These are phyloP conservation scores for Henicopernis longicauda DNA, from an alignment of 2,113 vertebrate genomes.

Conservation along the genomic window DNA sequence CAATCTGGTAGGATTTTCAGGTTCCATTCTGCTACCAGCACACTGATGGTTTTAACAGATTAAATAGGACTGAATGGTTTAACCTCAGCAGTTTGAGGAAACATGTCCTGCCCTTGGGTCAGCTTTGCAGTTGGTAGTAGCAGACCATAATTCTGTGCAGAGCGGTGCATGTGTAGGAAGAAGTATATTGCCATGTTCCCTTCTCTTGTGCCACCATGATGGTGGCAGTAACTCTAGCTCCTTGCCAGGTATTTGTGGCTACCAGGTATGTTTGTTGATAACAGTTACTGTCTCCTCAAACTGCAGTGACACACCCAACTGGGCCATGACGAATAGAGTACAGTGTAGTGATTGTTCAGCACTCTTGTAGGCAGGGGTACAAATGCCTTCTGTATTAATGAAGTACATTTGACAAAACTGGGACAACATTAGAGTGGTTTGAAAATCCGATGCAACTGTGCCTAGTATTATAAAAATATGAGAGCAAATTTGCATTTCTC, in stretches of 20 bases:
- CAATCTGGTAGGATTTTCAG: conserved; percentile 28
- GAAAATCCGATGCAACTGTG: background rate
- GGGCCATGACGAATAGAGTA: accelerated
- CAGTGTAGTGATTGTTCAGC: background rate
- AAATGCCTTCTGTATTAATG: background rate
- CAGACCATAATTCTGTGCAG: background rate
- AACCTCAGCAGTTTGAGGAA: background rate
- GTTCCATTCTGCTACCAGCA: background rate
- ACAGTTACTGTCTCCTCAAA: background rate
- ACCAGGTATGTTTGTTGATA: background rate
- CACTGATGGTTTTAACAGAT: background rate
- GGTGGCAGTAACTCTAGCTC: background rate
- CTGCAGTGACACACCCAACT: background rate
- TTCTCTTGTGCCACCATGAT: background rate
- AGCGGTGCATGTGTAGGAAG: background rate
- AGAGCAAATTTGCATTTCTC: background rate
- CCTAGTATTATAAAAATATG: background rate
- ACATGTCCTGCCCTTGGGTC: background rate
- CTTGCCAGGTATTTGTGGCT: background rate
- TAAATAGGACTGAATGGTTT: background rate
- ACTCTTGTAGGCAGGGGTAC: background rate
- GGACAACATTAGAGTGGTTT: accelerated
- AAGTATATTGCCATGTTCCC: background rate
- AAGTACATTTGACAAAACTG: background rate
- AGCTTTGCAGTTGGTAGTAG: background rate